Conservation (phyloP, 2,888 invertebrate genomes). For the Drosophila parthenogenetica region DNA sequence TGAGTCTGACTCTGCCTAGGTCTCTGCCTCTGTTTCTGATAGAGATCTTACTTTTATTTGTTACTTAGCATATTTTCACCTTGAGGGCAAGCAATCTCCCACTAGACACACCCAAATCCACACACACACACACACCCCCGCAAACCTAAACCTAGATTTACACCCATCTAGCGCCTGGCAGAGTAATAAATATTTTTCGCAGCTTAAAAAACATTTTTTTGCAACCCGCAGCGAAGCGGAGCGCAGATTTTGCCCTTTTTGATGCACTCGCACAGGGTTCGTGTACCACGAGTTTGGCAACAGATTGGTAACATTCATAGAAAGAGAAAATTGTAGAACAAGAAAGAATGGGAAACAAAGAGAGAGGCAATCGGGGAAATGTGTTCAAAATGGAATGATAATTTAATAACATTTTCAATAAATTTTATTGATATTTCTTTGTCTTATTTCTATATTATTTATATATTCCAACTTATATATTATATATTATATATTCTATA, state of each 20-base stretch:
- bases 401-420: no score
- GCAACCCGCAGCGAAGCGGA: conserved; percentile 36
- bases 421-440: no score
- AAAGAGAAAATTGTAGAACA: not conserved
- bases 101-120: conserved; percentile 58
- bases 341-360: not conserved
- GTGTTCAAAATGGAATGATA: not conserved
- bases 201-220: conserved; percentile 47
- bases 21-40: conserved; percentile 44
- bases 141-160: conserved; percentile 17
- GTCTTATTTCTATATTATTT: no score
- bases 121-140: conserved; percentile 16
- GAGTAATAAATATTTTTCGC: conserved; percentile 77
- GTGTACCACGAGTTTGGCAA: conserved; percentile 37
- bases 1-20: conserved; percentile 12
- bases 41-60: conserved; percentile 79
- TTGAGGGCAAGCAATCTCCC: conserved; percentile 78
- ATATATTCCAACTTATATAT: no score
- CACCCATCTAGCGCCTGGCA: conserved; percentile 35
- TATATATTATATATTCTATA: no score
- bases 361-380: not conserved
- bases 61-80: conserved; percentile 82
- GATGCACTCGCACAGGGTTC: conserved; percentile 36
- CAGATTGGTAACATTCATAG: conserved; percentile 37
- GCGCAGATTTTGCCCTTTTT: conserved; percentile 43